These are phyloP conservation scores for Chaetorhynchus papuensis DNA, from an alignment of 2,113 vertebrate genomes.

Conservation along the genomic window DNA sequence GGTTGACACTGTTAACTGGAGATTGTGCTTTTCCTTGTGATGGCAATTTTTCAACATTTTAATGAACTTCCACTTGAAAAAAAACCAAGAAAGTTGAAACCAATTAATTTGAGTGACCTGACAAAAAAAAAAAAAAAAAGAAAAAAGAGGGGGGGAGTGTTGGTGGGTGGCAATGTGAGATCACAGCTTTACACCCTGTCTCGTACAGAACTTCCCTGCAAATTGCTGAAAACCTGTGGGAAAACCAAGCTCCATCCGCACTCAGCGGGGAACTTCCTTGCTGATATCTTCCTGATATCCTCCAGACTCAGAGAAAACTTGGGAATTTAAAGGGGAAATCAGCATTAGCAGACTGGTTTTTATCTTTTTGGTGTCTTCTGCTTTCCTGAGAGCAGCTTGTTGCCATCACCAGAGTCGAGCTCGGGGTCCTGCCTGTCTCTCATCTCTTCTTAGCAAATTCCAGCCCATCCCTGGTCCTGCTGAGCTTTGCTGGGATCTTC, in stretches of 20 bases:
- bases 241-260: background rate
- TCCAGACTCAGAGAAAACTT: background rate
- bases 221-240: background rate
- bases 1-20: constrained; percentile 32
- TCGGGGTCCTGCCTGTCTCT: background rate
- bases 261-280: background rate
- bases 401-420: background rate
- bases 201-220: background rate
- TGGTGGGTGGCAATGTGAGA: constrained; percentile 27
- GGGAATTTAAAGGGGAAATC: background rate
- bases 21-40: constrained; percentile 25
- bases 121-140: background rate
- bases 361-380: background rate
- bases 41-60: constrained; percentile 41
- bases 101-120: constrained; percentile 29
- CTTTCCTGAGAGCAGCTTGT: background rate
- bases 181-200: constrained; percentile 17
- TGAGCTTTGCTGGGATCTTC: background rate
- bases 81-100: background rate
- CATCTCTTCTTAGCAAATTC: background rate
- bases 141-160: background rate
- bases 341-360: background rate
- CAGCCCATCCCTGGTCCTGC: background rate
- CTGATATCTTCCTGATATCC: background rate
- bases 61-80: constrained; percentile 8